These are phyloP conservation scores for Drosophila dives DNA, from an alignment of 2,888 invertebrate genomes.

Conservation along the genomic window DNA sequence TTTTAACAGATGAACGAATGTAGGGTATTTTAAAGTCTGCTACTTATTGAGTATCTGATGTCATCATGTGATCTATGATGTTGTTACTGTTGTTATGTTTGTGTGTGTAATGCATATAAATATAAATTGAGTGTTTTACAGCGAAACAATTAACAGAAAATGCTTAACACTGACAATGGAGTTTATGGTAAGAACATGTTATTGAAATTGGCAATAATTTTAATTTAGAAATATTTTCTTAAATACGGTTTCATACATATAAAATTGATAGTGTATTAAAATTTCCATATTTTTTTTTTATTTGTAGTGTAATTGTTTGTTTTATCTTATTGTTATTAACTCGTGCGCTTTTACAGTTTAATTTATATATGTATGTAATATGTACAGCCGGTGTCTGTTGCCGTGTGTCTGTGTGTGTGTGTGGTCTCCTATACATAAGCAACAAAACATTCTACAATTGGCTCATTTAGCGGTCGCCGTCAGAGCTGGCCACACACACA, in stretches of 20 bases:
- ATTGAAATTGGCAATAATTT: background rate
- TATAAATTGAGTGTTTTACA: background rate
- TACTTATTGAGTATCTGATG: background rate
- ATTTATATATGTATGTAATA: slow-evolving; percentile 17
- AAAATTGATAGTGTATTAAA: background rate
- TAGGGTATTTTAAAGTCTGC: background rate
- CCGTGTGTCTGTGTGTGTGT: slow-evolving; percentile 29
- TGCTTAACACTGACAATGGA: background rate
- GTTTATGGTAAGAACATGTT: background rate
- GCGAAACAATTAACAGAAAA: background rate
- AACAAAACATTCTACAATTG: slow-evolving; percentile 69
- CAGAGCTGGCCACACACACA: slow-evolving; percentile 29
- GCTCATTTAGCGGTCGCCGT: slow-evolving; percentile 67
- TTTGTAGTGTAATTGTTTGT: slow-evolving; percentile 15
- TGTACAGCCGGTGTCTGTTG: slow-evolving; percentile 17
- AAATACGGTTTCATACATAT: background rate
- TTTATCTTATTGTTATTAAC: slow-evolving; percentile 38
- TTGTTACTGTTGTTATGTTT: background rate
- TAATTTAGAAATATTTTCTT: background rate
- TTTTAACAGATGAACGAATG: background rate
- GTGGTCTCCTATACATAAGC: slow-evolving; percentile 44
- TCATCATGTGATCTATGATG: background rate
- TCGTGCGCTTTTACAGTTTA: slow-evolving; percentile 41
- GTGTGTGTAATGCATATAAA: background rate
- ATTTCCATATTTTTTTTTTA: slow-evolving; percentile 2